Base-by-base conservation (phyloP, 2,888 invertebrate species). In the Gryllus longicercus region DNA sequence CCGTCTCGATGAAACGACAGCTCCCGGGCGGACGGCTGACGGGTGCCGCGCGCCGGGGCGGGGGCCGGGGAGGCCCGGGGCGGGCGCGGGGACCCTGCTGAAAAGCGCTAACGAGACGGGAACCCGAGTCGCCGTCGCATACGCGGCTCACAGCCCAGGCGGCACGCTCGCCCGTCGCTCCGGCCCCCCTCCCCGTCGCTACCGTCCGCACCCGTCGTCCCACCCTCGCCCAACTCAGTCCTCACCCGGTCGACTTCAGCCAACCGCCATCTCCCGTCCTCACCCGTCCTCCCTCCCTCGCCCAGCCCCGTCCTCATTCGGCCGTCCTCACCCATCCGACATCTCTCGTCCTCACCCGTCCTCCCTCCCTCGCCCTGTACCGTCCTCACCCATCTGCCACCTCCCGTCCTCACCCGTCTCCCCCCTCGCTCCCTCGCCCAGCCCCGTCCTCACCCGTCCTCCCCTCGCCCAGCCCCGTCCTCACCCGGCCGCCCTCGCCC, bases 1-100 rank as follows among this genome's bases (percentile, higher is more conserved):
- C 63, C n/a, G 14, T 63, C 63, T 63, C 63, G 63, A 63, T 63
- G 63, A 63, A 63, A 63, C 63, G 63, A 63, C 63, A 63, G 63
- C 63, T 38, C 38, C 38, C 38, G 38, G 38, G 38, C 38, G 38
- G 63, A 63, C 16, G n/a, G 63, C 63, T 63, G 63, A 63, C 63
- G 63, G 63, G n/a, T n/a, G 63, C 16, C 63, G 63, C 63, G 2
- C 63, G 63, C 63, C 14, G 11, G 14, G 63, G 8, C 5, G 4
- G 1, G 63, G 16, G 63, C 8, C 12, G 12, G 2, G 63, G 63
- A 51, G 16, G 63, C 12, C 8, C 4, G 63, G 38, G 38, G n/a
- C 63, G n/a, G 63, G 14, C 16, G 63, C 14, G 63, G 63, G 63
- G n/a, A 14, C 63, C 63, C 14, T n/a, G 63, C 63, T 38, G 38